These are phyloP conservation scores for Clytia hemisphaerica DNA, from an alignment of 30 jellyfish, hydroid and myxozoan genomes.

Conservation along the genomic window DNA sequence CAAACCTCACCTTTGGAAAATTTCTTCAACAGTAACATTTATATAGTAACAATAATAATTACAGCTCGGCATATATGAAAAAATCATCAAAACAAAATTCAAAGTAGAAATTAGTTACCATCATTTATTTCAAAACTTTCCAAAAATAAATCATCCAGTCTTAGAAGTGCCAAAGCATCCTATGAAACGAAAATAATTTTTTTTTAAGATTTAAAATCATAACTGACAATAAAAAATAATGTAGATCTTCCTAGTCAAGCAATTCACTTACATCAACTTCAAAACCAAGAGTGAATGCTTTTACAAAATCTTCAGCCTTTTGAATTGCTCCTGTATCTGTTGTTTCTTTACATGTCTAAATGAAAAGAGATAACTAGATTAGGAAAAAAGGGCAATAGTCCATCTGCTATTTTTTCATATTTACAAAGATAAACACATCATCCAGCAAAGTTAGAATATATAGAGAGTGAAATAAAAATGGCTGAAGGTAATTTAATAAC, in stretches of 20 bases:
- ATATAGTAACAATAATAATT: too few species aligned
- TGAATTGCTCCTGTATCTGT: slow-evolving; percentile 90
- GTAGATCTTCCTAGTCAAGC: not conserved
- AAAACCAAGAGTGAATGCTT: slow-evolving; percentile 93
- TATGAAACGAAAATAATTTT: not conserved
- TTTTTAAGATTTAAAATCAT: not conserved
- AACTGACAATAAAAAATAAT: not conserved
- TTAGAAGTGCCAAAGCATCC: slow-evolving; percentile 93
- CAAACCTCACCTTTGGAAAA: too few species aligned
- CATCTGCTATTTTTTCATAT: too few species aligned
- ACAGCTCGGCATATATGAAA: too few species aligned
- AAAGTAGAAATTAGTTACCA: slow-evolving; percentile 31
- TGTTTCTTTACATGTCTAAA: slow-evolving; percentile 90
- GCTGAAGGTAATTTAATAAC: not conserved
- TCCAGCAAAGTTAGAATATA: too few species aligned
- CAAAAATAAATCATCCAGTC: slow-evolving; percentile 83
- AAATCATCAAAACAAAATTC: not conserved
- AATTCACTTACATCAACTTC: slow-evolving; percentile 66
- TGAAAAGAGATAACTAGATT: too few species aligned
- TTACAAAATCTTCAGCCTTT: slow-evolving; percentile 98
- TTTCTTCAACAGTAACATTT: too few species aligned
- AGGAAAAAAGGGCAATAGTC: too few species aligned
- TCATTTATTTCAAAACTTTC: slow-evolving; percentile 90
- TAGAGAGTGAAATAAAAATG: too few species aligned
- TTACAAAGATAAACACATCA: too few species aligned